These are phyloP conservation scores for Neosalanx taihuensis DNA, from an alignment of 2,797 vertebrate genomes.

Conservation along the genomic window DNA sequence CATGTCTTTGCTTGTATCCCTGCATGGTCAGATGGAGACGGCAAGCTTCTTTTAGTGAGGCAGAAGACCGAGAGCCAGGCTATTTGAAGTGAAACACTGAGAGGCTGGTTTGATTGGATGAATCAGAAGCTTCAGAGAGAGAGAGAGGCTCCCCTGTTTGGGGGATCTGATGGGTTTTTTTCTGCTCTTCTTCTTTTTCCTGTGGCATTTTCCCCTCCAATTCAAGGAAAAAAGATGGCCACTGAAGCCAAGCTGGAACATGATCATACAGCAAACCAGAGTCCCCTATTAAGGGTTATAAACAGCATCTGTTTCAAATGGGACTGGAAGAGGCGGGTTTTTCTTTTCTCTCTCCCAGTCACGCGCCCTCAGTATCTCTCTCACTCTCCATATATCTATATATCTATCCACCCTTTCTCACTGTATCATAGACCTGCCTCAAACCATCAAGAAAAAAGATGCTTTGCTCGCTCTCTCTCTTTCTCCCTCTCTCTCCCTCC, in stretches of 20 bases:
- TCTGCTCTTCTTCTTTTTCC: slow-evolving; percentile 42
- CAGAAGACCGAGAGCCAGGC: slow-evolving; percentile 54
- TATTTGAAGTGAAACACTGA: slow-evolving; percentile 68
- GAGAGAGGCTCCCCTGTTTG: slow-evolving; percentile 64
- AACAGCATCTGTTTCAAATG: slow-evolving; percentile 78
- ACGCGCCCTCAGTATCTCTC: slow-evolving; percentile 3
- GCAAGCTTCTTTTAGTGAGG: slow-evolving; percentile 63
- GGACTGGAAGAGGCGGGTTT: slow-evolving; percentile 55
- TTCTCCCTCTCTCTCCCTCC: slow-evolving; percentile 63
- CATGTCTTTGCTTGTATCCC: slow-evolving; percentile 67
- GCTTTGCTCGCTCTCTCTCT: slow-evolving; percentile 53
- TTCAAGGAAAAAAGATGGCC: slow-evolving; percentile 55
- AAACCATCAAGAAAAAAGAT: slow-evolving; percentile 51
- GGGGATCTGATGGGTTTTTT: slow-evolving; percentile 17
- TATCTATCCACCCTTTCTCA: slow-evolving; percentile 27
- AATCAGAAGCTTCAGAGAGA: slow-evolving; percentile 70
- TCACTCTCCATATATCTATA: background rate
- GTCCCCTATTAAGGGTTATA: slow-evolving; percentile 72
- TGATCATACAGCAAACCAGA: slow-evolving; percentile 76
- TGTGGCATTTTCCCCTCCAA: slow-evolving; percentile 59
- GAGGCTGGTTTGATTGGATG: slow-evolving; percentile 66
- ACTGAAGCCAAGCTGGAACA: slow-evolving; percentile 70
- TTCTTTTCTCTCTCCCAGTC: slow-evolving; percentile 4
- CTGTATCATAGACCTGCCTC: slow-evolving; percentile 67
- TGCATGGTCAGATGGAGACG: slow-evolving; percentile 68